Evolutionary conservation across 1,140 invertebrate species (phyloP), one percentile per base, ranked within the genome.

Genomic region (Philotrypesis tridentata): DNA sequence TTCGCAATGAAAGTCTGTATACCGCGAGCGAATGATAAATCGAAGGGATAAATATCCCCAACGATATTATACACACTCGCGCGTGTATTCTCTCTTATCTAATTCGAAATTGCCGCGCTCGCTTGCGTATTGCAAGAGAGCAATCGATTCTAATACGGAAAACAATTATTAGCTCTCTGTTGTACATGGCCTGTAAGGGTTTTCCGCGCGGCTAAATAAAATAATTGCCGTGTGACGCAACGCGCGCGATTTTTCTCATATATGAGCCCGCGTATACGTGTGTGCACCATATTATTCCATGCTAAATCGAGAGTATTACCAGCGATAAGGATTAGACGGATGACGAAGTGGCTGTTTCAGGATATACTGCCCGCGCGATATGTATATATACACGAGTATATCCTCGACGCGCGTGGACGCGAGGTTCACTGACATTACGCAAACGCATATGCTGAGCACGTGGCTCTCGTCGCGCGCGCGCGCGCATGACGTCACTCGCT

Each of bases 371-470:
- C n/a, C n/a, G n/a, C n/a, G n/a, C n/a, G n/a, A n/a, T n/a, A n/a
- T 17, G 14, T 17, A 14, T 17, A 48, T 48, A 37, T 37, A 9
- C 33, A 9, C 17, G 5, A 17, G 43, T 17, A 31, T 21, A 68
- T 65, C 55, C 29, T 14, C 11, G 61, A 65, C 27, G 61, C 14
- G 61, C 12, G 27, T 27, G 21, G 25, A 65, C 21, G 1, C 17
- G 9, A 55, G 70, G 76, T 79, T 79, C 77, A 79, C 29, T 71
- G 77, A 79, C 77, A 71, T 71, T 68, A n/a, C 29, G 67, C 67
- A 67, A 78, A 55, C 25, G 21, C 61, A 14, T n/a, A n/a, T 5
- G 60, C 2, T 21, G 17, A n/a, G 25, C 74, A 29, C 61, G 74
- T 75, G 73, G 29, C 12, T 29, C 27, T 6, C 43, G 14, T 25